A percentile compares a stretch with the other conserved stretches of the same genome.
Evolutionary conservation across 1,140 invertebrate species (phyloP).

Genomic region (Arctopsyche grandis): DNA sequence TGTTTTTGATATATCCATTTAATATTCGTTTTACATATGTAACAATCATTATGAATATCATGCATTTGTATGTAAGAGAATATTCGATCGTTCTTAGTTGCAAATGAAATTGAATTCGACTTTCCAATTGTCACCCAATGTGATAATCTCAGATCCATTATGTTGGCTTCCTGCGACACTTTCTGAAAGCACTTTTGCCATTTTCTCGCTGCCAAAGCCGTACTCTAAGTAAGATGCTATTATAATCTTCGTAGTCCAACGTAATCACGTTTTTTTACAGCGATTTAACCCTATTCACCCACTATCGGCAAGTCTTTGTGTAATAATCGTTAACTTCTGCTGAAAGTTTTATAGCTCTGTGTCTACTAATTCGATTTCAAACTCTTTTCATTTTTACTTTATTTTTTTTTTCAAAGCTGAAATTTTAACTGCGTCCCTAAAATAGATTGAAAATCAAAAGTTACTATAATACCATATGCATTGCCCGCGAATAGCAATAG

Average conservation of each 20-base stretch:
- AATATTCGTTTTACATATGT: too few relatives aligned
- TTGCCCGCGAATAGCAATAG: too few relatives aligned
- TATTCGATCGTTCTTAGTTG: background rate
- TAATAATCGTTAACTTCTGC: slow-evolving; percentile 31
- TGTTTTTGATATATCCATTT: background rate
- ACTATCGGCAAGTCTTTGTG: slow-evolving; percentile 19
- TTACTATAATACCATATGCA: too few relatives aligned
- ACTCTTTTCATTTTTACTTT: background rate
- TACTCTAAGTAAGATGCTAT: slow-evolving; percentile 33
- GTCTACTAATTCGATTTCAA: background rate
- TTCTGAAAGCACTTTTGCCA: slow-evolving; percentile 30
- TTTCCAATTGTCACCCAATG: slow-evolving; percentile 4
- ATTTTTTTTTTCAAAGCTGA: background rate
- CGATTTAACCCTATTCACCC: background rate
- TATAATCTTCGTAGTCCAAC: slow-evolving; percentile 49
- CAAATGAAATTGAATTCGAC: background rate
- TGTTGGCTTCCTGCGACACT: slow-evolving; percentile 10
- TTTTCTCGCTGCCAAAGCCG: slow-evolving; percentile 35
- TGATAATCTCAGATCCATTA: slow-evolving; percentile 30
- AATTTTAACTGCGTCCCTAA: too few relatives aligned
- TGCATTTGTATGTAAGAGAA: too few relatives aligned
- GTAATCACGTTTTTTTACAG: slow-evolving; percentile 45
- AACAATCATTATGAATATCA: too few relatives aligned
- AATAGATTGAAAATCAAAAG: too few relatives aligned
- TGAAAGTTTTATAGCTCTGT: slow-evolving; percentile 1